Conservation (phyloP, 2,797 vertebrate genomes). For the Chelon labrosus region DNA sequence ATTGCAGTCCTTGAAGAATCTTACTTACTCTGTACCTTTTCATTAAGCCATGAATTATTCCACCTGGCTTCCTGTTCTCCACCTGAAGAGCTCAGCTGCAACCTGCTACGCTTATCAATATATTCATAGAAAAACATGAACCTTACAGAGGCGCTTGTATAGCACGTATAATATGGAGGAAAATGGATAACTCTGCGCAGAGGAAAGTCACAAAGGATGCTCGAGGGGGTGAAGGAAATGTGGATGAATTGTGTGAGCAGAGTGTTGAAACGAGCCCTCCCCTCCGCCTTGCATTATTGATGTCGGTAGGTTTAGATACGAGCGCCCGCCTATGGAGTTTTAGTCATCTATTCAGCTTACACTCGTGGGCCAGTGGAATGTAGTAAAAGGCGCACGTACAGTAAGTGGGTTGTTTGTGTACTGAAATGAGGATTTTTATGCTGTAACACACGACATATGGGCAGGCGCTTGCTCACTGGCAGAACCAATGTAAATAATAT, state of each 20-base stretch:
- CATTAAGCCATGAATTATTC: constrained; percentile 16
- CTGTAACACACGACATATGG: constrained; percentile 11
- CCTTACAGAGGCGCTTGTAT: constrained; percentile 2
- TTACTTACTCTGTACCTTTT: not conserved
- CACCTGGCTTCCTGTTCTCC: not conserved
- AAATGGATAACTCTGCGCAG: constrained; percentile 14
- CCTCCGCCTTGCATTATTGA: constrained; percentile 61
- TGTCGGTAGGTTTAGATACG: constrained; percentile 48
- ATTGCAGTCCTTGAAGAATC: not conserved
- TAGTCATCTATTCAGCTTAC: constrained; percentile 54
- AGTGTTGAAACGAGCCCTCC: constrained; percentile 29
- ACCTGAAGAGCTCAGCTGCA: constrained; percentile 11
- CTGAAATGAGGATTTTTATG: constrained; percentile 26
- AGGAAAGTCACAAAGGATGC: constrained; percentile 28
- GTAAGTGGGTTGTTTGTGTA: constrained; percentile 27
- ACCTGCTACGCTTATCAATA: constrained; percentile 10
- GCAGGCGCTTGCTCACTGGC: constrained; percentile 31
- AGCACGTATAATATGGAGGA: constrained; percentile 33
- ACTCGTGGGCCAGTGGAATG: constrained; percentile 40
- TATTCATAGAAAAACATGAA: not conserved
- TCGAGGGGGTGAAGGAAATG: constrained; percentile 8
- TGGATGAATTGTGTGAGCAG: constrained; percentile 40
- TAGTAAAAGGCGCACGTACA: constrained; percentile 20
- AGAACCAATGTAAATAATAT: constrained; percentile 23
- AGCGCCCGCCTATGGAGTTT: constrained; percentile 45